Conservation (phyloP, 2,888 invertebrate species). For the Scelioninae gen. 2 region DNA sequence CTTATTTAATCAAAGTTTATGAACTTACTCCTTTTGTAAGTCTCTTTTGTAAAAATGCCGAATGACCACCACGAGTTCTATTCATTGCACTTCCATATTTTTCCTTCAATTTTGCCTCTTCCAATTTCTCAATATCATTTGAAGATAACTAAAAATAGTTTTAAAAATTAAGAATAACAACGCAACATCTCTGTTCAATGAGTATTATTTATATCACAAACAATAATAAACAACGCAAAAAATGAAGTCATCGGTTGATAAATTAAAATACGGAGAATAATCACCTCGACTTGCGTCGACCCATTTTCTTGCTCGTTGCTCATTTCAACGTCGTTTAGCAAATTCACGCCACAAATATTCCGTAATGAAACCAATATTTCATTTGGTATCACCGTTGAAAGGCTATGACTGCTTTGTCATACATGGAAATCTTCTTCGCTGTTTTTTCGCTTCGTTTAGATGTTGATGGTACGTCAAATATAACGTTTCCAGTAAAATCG, state of each 20-base stretch:
- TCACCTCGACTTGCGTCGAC: constrained; percentile 67
- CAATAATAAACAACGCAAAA: constrained; percentile 5
- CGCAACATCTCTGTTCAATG: too few relatives aligned
- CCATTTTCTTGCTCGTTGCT: constrained; percentile 70
- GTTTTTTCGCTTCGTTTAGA: not conserved
- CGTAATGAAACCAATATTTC: constrained; percentile 25
- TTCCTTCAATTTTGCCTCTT: constrained; percentile 94
- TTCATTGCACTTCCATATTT: constrained; percentile 88
- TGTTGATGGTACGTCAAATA: not conserved
- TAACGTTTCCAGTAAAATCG: not conserved
- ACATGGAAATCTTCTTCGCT: constrained; percentile 25
- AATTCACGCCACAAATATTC: constrained; percentile 5
- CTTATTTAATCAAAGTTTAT: too few relatives aligned
- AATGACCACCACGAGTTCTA: constrained; percentile 85
- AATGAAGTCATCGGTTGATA: too few relatives aligned
- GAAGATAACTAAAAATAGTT: constrained; percentile 74
- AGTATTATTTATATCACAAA: too few relatives aligned
- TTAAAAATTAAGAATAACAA: too few relatives aligned
- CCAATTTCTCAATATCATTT: constrained; percentile 89
- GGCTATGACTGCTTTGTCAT: constrained; percentile 22
- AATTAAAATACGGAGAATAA: constrained; percentile 19
- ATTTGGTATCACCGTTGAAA: constrained; percentile 43
- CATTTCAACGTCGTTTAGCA: constrained; percentile 62
- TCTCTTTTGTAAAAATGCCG: constrained; percentile 94
- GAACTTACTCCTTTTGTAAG: constrained; percentile 93